Conservation (phyloP, 2,797 vertebrate genomes). For the Helicolenus hilgendorfi region DNA sequence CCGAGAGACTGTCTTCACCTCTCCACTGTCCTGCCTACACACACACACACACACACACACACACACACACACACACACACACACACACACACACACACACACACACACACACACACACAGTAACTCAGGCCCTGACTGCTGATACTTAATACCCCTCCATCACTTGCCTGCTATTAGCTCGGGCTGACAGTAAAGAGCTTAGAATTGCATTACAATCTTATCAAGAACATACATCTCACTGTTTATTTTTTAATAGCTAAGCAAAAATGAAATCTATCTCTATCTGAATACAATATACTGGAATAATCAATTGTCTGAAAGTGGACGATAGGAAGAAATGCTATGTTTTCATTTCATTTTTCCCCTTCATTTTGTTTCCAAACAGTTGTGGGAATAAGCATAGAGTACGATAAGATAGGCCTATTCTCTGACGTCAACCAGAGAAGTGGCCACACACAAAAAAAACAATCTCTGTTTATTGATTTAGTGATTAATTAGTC, state of each 20-base stretch:
- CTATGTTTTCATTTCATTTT: not conserved
- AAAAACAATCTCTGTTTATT: constrained; percentile 43
- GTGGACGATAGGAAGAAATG: not conserved
- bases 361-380: not conserved
- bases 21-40: constrained; percentile 36
- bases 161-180: constrained; percentile 39
- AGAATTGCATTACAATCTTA: constrained; percentile 31
- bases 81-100: not conserved
- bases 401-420: not conserved
- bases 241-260: not conserved
- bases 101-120: not conserved
- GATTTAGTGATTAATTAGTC: constrained; percentile 41
- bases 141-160: constrained; percentile 59
- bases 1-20: constrained; percentile 57
- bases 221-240: constrained; percentile 24
- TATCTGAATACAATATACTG: not conserved
- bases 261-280: not conserved
- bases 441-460: not conserved
- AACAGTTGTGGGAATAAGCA: constrained; percentile 8
- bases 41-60: constrained; percentile 4
- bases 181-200: constrained; percentile 36
- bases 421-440: constrained; percentile 50
- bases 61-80: not conserved
- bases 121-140: constrained; percentile 15
- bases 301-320: not conserved